Evolutionary conservation across 2,113 vertebrate genomes (phyloP), one percentile per base, ranked within the genome.

Genomic region (Chrysochloris asiatica): DNA sequence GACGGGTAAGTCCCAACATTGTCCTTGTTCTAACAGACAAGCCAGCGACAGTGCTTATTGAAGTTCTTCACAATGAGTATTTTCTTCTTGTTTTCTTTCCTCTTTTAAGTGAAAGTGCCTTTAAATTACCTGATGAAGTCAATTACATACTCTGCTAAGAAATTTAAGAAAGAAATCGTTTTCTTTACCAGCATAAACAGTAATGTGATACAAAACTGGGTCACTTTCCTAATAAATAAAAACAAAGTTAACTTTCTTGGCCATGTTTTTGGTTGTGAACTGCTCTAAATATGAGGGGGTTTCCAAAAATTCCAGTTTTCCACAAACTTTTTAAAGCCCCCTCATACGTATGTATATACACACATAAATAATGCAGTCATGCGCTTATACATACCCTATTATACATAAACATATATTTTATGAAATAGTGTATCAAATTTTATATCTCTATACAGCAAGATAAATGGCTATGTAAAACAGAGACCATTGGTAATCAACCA

Each of bases 1-100:
- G 97, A 30, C 98, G 99, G 88, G 99, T 99, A 97, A 99, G 99
- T 99, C 95, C 61, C 1, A 16, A 0, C 41, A 48, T 28, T 48
- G 75, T 94, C 50, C 38, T 90, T 48, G 4, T 69, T 38, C 63
- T 61, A 78, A 88, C 6, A 0, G 76, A 91, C 65, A 91, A 36
- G 38, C 47, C 47, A 28, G 16, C 17, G 45, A 28, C 56, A 93
- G 52, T 13, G n/a, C 63, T 21, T 91, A n/a, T 87, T 69, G 76
- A 72, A 90, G 65, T 72, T 94, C 92, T 94, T 71, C 67, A 85
- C 67, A n/a, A 73, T 80, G 52, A 43, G 80, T 2, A 2, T 5
- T 73, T 0, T 73, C 16, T 72, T 81, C 1, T n/a, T n/a, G n/a
- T 19, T 4, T 13, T 26, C 6, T 17, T 30, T 75, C 79, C 84